Evolutionary conservation across 2,888 invertebrate genomes (phyloP).

Genomic region (Serrognathus titanus): DNA sequence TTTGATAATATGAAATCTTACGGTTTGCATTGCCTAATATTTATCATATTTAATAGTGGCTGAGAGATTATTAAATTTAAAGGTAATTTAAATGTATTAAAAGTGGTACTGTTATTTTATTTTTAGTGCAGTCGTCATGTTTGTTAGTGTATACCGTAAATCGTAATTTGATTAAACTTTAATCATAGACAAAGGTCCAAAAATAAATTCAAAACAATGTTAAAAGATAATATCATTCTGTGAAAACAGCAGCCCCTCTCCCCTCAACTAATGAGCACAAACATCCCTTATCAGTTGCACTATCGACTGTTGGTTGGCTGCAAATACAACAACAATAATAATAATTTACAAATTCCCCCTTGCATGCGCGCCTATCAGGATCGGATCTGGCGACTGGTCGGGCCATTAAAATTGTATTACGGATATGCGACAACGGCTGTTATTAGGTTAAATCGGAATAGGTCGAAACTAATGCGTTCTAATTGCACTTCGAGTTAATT

Average conservation of each 20-base stretch:
- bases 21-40: no score
- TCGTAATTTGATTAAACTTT: no score
- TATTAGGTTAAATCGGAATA: no score
- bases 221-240: neutral
- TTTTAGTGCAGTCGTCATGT: no score
- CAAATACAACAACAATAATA: conserved; percentile 7
- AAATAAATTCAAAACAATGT: neutral
- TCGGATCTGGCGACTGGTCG: conserved; percentile 9
- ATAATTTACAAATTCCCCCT: conserved; percentile 12
- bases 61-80: no score
- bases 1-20: no score
- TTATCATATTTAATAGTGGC: no score
- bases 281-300: neutral
- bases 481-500: no score
- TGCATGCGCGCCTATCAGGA: conserved; percentile 2
- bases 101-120: no score
- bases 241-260: neutral
- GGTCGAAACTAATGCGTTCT: no score
- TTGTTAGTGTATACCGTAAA: no score
- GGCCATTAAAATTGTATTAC: conserved; percentile 14
- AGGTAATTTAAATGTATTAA: no score
- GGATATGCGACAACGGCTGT: neutral
- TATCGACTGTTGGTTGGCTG: neutral
- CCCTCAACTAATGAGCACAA: neutral
- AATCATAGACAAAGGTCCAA: neutral